Percentiles rank a stretch among this genome's conserved stretches.
Evolutionary conservation across 2,888 invertebrate species (phyloP).

Genomic region (Cyaniris semiargus): DNA sequence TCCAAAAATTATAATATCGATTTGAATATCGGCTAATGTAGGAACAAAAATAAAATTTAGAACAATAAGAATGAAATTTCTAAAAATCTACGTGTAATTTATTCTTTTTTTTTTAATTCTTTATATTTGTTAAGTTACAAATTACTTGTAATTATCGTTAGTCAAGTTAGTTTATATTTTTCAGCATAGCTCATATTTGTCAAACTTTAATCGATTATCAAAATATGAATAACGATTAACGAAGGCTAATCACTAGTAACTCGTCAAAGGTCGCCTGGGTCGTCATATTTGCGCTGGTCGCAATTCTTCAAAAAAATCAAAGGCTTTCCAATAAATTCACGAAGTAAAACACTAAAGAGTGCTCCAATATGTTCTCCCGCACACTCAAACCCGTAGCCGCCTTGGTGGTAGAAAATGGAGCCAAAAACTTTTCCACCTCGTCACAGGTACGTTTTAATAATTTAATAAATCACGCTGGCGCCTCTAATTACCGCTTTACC

Average conservation of each 20-base stretch:
- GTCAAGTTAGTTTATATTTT: background rate
- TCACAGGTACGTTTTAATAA: slow-evolving; percentile 67
- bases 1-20: background rate
- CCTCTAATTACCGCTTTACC: background rate
- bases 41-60: background rate
- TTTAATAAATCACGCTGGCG: background rate
- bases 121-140: background rate
- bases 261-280: slow-evolving; percentile 51
- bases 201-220: slow-evolving; percentile 24
- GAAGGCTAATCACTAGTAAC: slow-evolving; percentile 47
- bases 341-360: slow-evolving; percentile 33
- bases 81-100: background rate
- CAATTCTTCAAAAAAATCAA: slow-evolving; percentile 11
- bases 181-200: background rate
- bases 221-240: background rate
- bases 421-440: slow-evolving; percentile 81
- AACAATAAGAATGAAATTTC: background rate
- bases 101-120: background rate
- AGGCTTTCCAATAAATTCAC: slow-evolving; percentile 19
- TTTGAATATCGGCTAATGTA: background rate
- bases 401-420: slow-evolving; percentile 75
- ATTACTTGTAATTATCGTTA: too few species aligned
- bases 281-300: slow-evolving; percentile 40
- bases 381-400: slow-evolving; percentile 77
- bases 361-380: slow-evolving; percentile 81